These are phyloP conservation scores for Formica selysi DNA, from an alignment of 1,140 invertebrate species.

Conservation along the genomic window DNA sequence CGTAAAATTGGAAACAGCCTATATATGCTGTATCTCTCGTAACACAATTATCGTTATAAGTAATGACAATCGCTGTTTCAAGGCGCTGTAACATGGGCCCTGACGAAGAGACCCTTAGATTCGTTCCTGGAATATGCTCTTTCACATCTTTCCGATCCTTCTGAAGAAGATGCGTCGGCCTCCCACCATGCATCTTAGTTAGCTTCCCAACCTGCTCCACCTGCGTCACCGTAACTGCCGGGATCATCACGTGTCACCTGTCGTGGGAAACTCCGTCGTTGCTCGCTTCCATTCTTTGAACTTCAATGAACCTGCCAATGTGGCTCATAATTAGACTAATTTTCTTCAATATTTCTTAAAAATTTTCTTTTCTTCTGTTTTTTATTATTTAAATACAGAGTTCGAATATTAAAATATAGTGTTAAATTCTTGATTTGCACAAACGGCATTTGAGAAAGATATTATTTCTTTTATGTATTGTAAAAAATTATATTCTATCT, in stretches of 20 bases:
- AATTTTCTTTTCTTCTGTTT: background rate
- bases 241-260: slow-evolving; percentile 86
- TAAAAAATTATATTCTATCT: slow-evolving; percentile 6
- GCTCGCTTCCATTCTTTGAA: slow-evolving; percentile 68
- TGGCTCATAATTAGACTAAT: too few species aligned
- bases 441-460: background rate
- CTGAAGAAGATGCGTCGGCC: slow-evolving; percentile 33
- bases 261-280: slow-evolving; percentile 82
- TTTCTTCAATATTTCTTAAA: background rate
- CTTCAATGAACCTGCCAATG: too few species aligned
- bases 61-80: background rate
- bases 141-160: slow-evolving; percentile 52
- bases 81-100: background rate
- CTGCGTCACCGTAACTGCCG: slow-evolving; percentile 79
- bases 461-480: background rate
- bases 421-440: background rate
- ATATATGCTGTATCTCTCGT: background rate
- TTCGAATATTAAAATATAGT: background rate
- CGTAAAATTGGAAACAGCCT: background rate
- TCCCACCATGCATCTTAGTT: slow-evolving; percentile 61
- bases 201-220: slow-evolving; percentile 79
- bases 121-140: slow-evolving; percentile 11
- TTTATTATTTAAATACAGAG: background rate
- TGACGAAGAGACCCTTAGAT: background rate
- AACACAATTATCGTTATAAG: background rate